phyloP scores from a whole-genome alignment of 2,797 vertebrate genomes.

The Parotocinclus haroldoi region DNA sequence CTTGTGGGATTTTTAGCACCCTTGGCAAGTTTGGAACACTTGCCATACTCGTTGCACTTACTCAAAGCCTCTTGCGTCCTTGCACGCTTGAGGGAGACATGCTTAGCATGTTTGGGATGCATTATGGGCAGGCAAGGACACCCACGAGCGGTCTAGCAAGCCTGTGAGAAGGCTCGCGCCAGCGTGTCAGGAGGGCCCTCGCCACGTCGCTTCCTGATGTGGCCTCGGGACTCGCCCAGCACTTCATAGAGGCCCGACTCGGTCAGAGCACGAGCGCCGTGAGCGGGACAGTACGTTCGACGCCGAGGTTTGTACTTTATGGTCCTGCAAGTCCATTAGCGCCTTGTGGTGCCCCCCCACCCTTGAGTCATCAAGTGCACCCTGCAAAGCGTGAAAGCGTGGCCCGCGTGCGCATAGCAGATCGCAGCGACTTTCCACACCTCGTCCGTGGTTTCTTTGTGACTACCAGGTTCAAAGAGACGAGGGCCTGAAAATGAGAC shows the following conservation, averaged over 20 bases:
- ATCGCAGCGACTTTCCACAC: conserved; percentile 22
- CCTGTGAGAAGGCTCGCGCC: no score
- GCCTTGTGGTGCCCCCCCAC: no score
- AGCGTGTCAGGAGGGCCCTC: no score
- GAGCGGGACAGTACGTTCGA: no score
- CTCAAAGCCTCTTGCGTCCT: no score
- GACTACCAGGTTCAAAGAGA: conserved; percentile 22
- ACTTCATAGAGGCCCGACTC: not conserved
- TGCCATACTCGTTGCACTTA: no score
- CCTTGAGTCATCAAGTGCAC: not conserved
- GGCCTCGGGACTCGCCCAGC: not conserved
- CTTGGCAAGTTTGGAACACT: no score
- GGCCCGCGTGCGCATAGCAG: conserved; percentile 15
- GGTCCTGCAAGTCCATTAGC: no score
- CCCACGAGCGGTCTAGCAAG: no score
- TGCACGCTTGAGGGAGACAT: not conserved
- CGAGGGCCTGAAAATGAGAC: conserved; percentile 14
- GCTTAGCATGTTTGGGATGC: not conserved
- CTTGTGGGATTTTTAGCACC: no score
- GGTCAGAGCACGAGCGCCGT: not conserved
- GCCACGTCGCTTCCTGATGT: no score
- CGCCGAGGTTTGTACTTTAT: no score
- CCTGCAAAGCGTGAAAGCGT: conserved; percentile 19
- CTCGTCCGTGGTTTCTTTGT: conserved; percentile 24
- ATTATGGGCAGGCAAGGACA: not conserved